These are phyloP conservation scores for Cololabis saira DNA, from an alignment of 2,113 vertebrate genomes.

Conservation along the genomic window DNA sequence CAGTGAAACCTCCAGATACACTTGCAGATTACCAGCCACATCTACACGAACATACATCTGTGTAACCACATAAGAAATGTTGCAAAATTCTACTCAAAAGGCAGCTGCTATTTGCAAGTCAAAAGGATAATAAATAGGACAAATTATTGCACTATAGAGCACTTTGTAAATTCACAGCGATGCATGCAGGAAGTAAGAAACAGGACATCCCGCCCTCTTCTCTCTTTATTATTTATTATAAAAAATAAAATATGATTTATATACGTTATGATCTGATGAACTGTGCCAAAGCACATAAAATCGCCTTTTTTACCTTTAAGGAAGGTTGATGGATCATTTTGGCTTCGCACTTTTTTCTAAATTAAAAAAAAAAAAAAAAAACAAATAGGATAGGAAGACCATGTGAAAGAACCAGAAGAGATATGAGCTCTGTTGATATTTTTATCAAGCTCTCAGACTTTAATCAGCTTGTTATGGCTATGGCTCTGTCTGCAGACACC, in stretches of 20 bases:
- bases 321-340: too few species aligned
- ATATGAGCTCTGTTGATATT: too few species aligned
- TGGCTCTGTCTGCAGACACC: not conserved
- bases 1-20: conserved; percentile 1
- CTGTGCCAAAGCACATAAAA: too few species aligned
- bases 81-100: not conserved
- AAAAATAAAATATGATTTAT: too few species aligned
- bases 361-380: not conserved
- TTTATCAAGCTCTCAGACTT: not conserved
- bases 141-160: conserved; percentile 1
- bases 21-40: not conserved
- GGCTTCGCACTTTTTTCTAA: too few species aligned
- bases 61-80: not conserved
- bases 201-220: not conserved
- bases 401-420: too few species aligned
- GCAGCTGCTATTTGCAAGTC: conserved; percentile 40
- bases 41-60: not conserved
- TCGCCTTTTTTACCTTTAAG: too few species aligned
- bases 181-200: not conserved
- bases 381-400: not conserved
- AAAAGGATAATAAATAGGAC: conserved; percentile 27
- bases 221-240: too few species aligned
- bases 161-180: not conserved
- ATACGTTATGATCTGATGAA: too few species aligned
- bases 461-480: not conserved